These are phyloP conservation scores for Eidolon helvum DNA, from an alignment of 2,113 vertebrate genomes.

Conservation along the genomic window DNA sequence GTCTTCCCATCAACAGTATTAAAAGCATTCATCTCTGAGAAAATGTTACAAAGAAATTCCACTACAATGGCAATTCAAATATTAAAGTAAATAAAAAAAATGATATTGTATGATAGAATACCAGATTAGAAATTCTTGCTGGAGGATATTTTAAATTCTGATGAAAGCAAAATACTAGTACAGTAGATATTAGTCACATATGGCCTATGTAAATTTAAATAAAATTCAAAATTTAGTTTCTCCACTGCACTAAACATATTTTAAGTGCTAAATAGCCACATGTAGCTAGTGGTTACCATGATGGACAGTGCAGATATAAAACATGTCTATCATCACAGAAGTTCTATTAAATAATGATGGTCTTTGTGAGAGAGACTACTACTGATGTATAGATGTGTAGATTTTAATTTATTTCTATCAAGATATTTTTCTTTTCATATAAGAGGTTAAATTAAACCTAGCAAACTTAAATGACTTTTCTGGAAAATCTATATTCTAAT, in stretches of 20 bases:
- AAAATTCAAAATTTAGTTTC: constrained; percentile 3
- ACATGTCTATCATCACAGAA: not conserved
- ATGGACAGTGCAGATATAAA: not conserved
- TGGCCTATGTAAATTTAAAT: not conserved
- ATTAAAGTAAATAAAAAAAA: constrained; percentile 55
- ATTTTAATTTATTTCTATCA: not conserved
- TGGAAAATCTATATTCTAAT: not conserved
- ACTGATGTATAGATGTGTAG: not conserved
- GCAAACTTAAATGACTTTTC: not conserved
- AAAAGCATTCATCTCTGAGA: constrained; percentile 60
- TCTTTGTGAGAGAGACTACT: not conserved
- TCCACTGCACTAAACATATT: not conserved
- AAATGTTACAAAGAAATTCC: constrained; percentile 45
- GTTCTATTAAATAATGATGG: not conserved
- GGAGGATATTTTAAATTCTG: not conserved
- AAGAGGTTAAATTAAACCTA: not conserved
- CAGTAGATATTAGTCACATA: not conserved
- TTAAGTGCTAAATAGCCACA: not conserved
- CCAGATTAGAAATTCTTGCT: constrained; percentile 42
- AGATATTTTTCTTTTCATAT: not conserved
- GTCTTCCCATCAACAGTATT: constrained; percentile 57
- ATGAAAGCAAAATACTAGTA: constrained; percentile 30
- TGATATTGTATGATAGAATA: constrained; percentile 61
- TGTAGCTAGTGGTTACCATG: not conserved
- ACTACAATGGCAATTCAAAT: constrained; percentile 70